Conservation (phyloP, 1,140 invertebrate species). For the Agrilus planipennis region DNA sequence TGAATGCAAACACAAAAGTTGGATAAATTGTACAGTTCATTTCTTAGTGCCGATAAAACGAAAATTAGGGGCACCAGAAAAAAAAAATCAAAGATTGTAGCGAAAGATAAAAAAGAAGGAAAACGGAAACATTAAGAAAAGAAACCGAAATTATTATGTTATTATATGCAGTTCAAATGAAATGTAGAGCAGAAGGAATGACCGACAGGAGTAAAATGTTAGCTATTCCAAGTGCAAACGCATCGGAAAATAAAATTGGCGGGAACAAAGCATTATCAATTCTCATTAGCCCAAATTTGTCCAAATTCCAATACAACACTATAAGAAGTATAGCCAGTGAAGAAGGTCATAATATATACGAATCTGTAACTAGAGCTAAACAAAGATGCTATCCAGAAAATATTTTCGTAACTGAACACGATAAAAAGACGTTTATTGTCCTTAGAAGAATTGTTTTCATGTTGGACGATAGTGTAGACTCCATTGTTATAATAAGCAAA, state of each 20-base stretch:
- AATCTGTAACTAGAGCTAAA: background rate
- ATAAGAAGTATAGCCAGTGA: background rate
- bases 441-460: conserved; percentile 18
- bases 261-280: no score
- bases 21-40: no score
- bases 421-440: no score
- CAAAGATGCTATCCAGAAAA: background rate
- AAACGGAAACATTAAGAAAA: conserved; percentile 18
- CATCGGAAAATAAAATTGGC: background rate
- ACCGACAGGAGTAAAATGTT: background rate
- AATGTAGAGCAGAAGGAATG: conserved; percentile 7
- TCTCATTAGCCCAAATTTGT: no score
- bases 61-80: conserved; percentile 11
- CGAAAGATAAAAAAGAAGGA: conserved; percentile 20
- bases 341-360: background rate
- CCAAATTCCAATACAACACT: background rate
- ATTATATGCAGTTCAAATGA: conserved; percentile 17
- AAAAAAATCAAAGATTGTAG: conserved; percentile 15
- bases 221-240: background rate
- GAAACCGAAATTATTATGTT: conserved; percentile 12
- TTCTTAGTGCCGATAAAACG: no score
- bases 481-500: conserved; percentile 20
- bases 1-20: no score
- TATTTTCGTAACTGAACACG: no score
- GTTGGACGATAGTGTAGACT: conserved; percentile 14